Evolutionary conservation across 2,113 vertebrate genomes (phyloP).

Genomic region (Megaceryle torquata): DNA sequence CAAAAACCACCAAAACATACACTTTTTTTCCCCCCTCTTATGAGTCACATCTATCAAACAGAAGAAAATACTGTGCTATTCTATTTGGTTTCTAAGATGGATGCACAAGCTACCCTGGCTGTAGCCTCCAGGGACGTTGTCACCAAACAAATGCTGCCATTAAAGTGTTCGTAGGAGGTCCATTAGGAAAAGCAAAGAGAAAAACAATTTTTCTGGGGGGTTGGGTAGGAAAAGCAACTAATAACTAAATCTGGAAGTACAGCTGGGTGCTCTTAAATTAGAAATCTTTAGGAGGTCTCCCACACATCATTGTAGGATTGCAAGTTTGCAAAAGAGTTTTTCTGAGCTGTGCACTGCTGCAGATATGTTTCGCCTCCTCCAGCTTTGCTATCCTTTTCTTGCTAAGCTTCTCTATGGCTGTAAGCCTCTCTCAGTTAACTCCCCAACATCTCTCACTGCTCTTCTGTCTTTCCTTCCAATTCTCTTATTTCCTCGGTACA

Average conservation of each 20-base stretch:
- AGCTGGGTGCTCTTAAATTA: slow-evolving; percentile 39
- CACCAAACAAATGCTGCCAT: slow-evolving; percentile 36
- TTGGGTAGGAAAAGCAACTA: not conserved
- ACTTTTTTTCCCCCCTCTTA: not conserved
- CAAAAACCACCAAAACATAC: not conserved
- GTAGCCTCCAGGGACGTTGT: slow-evolving; percentile 20
- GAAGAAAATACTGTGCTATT: not conserved
- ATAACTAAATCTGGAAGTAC: slow-evolving; percentile 37
- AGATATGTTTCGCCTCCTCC: slow-evolving; percentile 23
- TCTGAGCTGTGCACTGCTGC: not conserved
- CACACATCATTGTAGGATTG: not conserved
- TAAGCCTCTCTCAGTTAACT: not conserved
- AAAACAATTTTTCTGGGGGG: not conserved
- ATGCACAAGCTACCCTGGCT: not conserved
- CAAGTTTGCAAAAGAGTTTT: not conserved
- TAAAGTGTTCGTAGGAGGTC: slow-evolving; percentile 9
- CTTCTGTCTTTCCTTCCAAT: not conserved
- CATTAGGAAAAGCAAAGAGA: slow-evolving; percentile 3
- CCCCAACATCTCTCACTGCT: not conserved
- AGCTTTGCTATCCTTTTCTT: slow-evolving; percentile 6
- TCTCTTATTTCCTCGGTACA: not conserved
- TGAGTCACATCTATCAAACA: not conserved
- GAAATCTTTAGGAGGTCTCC: slow-evolving; percentile 38
- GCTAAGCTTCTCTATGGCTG: not conserved
- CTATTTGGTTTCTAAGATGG: not conserved